A percentile compares a stretch with the other conserved stretches of the same genome.
Conservation (phyloP, 1,140 invertebrate species). For the Nymphalis io region DNA sequence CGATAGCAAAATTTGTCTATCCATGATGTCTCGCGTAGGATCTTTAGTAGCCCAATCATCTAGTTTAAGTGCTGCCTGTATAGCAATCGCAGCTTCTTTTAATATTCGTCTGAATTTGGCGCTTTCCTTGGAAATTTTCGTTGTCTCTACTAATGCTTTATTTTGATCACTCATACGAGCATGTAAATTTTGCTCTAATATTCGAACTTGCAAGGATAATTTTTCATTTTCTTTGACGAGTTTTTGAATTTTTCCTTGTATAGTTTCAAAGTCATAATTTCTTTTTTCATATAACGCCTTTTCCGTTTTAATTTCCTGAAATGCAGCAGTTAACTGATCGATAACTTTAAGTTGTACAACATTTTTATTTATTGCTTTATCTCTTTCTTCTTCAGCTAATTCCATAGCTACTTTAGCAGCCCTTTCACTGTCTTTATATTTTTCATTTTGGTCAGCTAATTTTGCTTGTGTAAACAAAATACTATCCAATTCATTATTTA, state of each 20-base stretch:
- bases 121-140: conserved; percentile 80
- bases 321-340: conserved; percentile 79
- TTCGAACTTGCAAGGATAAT: conserved; percentile 74
- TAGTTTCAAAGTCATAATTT: conserved; percentile 70
- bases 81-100: conserved; percentile 81
- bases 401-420: conserved; percentile 62
- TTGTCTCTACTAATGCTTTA: conserved; percentile 71
- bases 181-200: conserved; percentile 83
- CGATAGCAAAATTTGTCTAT: conserved; percentile 80
- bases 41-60: conserved; percentile 67
- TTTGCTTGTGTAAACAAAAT: conserved; percentile 83
- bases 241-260: conserved; percentile 67
- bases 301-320: conserved; percentile 71
- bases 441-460: conserved; percentile 79
- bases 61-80: conserved; percentile 82
- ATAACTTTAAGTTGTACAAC: conserved; percentile 82
- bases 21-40: conserved; percentile 69
- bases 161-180: conserved; percentile 76
- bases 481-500: conserved; percentile 88
- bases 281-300: conserved; percentile 65
- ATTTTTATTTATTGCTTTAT: conserved; percentile 78
- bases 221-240: conserved; percentile 71
- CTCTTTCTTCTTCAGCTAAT: conserved; percentile 74
- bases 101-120: conserved; percentile 81
- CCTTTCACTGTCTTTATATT: conserved; percentile 77